Percentiles rank a stretch among this genome's conserved stretches.
Conservation (phyloP, 2,888 invertebrate species). For the Lithophane socia region DNA sequence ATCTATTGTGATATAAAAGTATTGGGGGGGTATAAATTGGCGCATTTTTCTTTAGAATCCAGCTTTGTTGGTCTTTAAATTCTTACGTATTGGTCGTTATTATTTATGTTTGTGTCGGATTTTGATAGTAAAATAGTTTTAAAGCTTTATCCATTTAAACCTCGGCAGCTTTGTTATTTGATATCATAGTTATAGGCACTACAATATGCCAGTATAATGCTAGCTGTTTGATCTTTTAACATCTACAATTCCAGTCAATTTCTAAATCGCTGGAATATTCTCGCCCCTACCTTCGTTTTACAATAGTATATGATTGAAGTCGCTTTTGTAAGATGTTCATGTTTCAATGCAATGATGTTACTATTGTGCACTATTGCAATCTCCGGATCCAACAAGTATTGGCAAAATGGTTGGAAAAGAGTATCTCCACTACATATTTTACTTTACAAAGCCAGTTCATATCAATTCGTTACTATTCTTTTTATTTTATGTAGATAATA, state of each 20-base stretch:
- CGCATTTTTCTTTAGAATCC: conserved; percentile 32
- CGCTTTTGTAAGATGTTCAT: conserved; percentile 32
- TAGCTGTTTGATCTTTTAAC: background rate
- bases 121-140: conserved; percentile 11
- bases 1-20: conserved; percentile 51
- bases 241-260: background rate
- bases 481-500: background rate
- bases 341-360: conserved; percentile 13
- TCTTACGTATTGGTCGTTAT: conserved; percentile 28
- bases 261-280: background rate
- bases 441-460: background rate
- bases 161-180: background rate
- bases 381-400: conserved; percentile 21
- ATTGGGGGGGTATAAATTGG: conserved; percentile 37
- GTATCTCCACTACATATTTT: background rate
- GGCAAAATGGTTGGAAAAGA: conserved; percentile 22
- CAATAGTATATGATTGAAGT: conserved; percentile 19
- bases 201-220: background rate
- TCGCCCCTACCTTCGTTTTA: conserved; percentile 3
- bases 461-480: background rate
- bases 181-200: background rate
- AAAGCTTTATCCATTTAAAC: background rate
- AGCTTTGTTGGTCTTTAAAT: conserved; percentile 50
- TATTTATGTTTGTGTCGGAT: conserved; percentile 18
- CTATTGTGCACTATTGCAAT: conserved; percentile 22